These are phyloP conservation scores for Protonemura montana DNA, from an alignment of 2,888 invertebrate genomes.

Conservation along the genomic window DNA sequence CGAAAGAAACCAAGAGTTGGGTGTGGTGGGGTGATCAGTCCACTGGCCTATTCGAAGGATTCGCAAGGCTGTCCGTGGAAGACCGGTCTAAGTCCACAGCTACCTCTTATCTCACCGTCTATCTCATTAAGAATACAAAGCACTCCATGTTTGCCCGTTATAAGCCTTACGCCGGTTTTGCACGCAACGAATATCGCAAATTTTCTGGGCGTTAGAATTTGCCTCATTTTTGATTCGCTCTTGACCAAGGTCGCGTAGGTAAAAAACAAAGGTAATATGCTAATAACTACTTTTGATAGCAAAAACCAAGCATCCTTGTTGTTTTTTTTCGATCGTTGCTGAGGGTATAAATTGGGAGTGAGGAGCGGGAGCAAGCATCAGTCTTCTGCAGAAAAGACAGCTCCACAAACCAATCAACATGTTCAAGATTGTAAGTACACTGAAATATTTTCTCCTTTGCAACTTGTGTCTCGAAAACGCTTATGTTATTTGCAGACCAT, in stretches of 20 bases:
- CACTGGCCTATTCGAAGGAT: neutral
- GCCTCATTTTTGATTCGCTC: slow-evolving; percentile 31
- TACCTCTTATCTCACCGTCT: neutral
- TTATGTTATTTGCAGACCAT: too few species aligned
- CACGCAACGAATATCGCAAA: neutral
- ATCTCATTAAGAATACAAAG: neutral
- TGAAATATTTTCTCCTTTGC: too few species aligned
- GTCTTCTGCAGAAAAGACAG: slow-evolving; percentile 42
- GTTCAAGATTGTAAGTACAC: slow-evolving; percentile 40
- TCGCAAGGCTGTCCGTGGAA: neutral
- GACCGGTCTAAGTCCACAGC: neutral
- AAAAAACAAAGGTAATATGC: slow-evolving; percentile 25
- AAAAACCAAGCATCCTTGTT: slow-evolving; percentile 16
- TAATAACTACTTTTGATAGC: slow-evolving; percentile 25
- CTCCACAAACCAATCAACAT: slow-evolving; percentile 40
- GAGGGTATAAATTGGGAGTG: slow-evolving; percentile 14
- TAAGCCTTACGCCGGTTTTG: neutral
- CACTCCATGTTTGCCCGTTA: neutral
- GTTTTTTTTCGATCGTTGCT: neutral
- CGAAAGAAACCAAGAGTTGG: neutral
- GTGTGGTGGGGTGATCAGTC: neutral
- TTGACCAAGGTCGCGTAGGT: slow-evolving; percentile 32
- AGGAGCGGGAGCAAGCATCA: neutral
- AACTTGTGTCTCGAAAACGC: too few species aligned
- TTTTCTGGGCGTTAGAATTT: slow-evolving; percentile 2